Percentiles rank a stretch among this genome's conserved stretches.
Evolutionary conservation across 2,888 invertebrate species (phyloP).

Genomic region (Yponomeuta sedellus): DNA sequence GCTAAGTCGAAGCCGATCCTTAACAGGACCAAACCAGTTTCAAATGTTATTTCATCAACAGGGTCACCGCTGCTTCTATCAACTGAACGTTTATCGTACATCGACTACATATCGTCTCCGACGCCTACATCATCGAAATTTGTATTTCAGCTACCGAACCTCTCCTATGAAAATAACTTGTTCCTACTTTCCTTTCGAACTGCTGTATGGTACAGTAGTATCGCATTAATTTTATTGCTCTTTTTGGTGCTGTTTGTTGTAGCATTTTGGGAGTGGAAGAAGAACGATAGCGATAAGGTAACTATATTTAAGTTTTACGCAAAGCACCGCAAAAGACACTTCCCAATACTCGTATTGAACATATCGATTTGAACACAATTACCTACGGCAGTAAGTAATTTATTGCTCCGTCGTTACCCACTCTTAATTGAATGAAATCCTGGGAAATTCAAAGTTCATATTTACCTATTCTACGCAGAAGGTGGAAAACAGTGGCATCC

Average conservation of each 20-base stretch:
- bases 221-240: constrained; percentile 63
- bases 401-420: too few relatives aligned
- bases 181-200: constrained; percentile 81
- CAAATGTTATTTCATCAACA: constrained; percentile 26
- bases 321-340: too few relatives aligned
- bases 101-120: constrained; percentile 82
- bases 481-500: constrained; percentile 40
- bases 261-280: constrained; percentile 61
- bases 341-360: too few relatives aligned
- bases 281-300: constrained; percentile 22
- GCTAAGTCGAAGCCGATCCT: too few relatives aligned
- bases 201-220: constrained; percentile 78
- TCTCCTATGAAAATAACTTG: constrained; percentile 83
- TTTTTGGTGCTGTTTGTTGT: constrained; percentile 52
- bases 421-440: background rate
- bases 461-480: constrained; percentile 35
- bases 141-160: constrained; percentile 82
- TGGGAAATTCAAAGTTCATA: background rate
- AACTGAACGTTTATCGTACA: constrained; percentile 74
- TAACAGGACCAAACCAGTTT: too few relatives aligned
- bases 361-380: too few relatives aligned
- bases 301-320: too few relatives aligned
- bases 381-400: too few relatives aligned
- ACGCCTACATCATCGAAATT: constrained; percentile 81
- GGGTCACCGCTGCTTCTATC: constrained; percentile 81